Percentiles rank a stretch among this genome's conserved stretches.
Conservation (phyloP, 2,113 vertebrate genomes). For the Promerops cafer region DNA sequence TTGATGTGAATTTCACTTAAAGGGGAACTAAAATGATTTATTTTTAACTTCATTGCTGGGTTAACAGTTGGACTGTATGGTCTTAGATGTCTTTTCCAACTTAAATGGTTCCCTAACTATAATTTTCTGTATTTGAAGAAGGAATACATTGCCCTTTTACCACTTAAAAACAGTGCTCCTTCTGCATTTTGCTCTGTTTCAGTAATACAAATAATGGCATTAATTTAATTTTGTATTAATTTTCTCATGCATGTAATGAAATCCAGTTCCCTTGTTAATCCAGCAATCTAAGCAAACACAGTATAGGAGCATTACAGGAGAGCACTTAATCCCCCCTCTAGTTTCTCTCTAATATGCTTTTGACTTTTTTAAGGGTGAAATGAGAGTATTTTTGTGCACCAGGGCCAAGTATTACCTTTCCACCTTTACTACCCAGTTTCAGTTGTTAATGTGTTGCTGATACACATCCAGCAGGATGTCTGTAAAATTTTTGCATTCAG, state of each 20-base stretch:
- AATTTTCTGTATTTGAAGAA: neutral
- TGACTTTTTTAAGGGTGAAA: neutral
- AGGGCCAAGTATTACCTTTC: neutral
- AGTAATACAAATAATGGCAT: neutral
- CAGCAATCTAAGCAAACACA: neutral
- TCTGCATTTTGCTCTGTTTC: neutral
- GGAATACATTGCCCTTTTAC: neutral
- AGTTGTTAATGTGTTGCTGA: neutral
- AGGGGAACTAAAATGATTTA: neutral
- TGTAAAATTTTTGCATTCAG: accelerated
- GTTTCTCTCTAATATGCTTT: neutral
- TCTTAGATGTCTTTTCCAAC: neutral
- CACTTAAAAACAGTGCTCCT: neutral
- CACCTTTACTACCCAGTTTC: accelerated
- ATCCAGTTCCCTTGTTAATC: neutral
- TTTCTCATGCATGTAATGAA: neutral
- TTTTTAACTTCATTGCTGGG: neutral
- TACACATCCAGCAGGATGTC: neutral
- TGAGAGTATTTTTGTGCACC: neutral
- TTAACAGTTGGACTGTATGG: neutral
- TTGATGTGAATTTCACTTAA: slow-evolving; percentile 2
- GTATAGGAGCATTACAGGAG: neutral
- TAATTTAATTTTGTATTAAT: neutral
- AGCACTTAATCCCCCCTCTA: neutral
- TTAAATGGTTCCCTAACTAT: neutral